A percentile compares a stretch with the other conserved stretches of the same genome.
phyloP scores from a whole-genome alignment of 1,140 invertebrate species.

The Acromyrmex charruanus region DNA sequence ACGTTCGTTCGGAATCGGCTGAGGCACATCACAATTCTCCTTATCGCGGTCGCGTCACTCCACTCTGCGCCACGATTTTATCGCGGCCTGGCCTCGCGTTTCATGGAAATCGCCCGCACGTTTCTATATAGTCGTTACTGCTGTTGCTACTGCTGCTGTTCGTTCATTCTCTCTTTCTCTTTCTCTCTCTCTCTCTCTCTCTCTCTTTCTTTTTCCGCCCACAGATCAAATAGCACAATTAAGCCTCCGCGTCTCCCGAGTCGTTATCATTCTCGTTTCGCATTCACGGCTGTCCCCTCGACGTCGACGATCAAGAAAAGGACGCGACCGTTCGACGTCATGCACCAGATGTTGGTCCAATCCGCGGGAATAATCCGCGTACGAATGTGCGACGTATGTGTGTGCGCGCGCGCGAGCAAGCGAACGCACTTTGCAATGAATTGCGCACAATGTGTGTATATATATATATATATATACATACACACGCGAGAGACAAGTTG shows the following conservation, averaged over 20 bases:
- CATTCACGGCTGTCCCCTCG: background rate
- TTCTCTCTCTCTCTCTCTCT: background rate
- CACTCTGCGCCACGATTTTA: conserved; percentile 33
- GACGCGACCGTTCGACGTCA: background rate
- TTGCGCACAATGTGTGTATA: background rate
- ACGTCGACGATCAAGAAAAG: background rate
- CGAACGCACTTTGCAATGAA: background rate
- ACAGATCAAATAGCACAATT: background rate
- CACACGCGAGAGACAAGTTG: background rate
- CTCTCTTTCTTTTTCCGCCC: background rate
- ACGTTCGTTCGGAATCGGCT: background rate
- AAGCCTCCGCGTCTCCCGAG: background rate
- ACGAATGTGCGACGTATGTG: background rate
- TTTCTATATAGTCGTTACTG: background rate
- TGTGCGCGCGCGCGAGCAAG: background rate
- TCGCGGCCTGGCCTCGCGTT: conserved; percentile 24
- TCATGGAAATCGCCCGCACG: conserved; percentile 45
- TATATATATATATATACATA: background rate
- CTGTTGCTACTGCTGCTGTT: background rate
- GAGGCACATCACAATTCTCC: background rate
- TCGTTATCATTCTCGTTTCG: background rate
- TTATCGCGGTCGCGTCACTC: conserved; percentile 17
- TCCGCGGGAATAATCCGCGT: conserved; percentile 10
- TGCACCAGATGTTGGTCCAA: conserved; percentile 51
- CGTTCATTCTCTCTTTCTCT: conserved; percentile 4